phyloP scores from a whole-genome alignment of 2,113 vertebrate species.

The Gopherus flavomarginatus region DNA sequence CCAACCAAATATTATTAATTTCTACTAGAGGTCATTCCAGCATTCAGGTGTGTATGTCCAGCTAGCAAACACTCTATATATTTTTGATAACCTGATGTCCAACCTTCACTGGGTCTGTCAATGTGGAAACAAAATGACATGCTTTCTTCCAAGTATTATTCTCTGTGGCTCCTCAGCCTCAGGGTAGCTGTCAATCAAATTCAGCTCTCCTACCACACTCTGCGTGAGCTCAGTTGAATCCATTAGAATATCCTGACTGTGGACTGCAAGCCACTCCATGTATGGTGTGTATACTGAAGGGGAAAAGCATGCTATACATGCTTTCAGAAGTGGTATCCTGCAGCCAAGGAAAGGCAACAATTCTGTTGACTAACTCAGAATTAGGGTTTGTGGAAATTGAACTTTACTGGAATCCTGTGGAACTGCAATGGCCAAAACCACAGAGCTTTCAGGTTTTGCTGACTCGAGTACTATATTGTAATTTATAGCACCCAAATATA shows the following conservation, averaged over 20 bases:
- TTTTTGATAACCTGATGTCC: neutral
- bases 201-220: neutral
- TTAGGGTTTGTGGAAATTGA: neutral
- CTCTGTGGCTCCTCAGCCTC: neutral
- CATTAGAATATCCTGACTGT: neutral
- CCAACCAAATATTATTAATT: neutral
- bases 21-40: rapidly evolving
- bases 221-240: neutral
- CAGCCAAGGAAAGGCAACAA: neutral
- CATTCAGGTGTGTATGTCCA: neutral
- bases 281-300: neutral
- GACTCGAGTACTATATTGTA: neutral
- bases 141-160: neutral
- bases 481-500: slow-evolving; percentile 4
- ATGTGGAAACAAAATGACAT: neutral
- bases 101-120: neutral
- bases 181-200: neutral
- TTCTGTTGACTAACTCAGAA: neutral
- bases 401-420: neutral
- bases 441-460: neutral
- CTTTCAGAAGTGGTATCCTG: neutral
- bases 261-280: neutral
- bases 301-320: neutral
- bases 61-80: rapidly evolving
- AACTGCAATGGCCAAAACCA: neutral